A percentile compares a stretch with the other conserved stretches of the same genome.
Evolutionary conservation across 2,113 vertebrate species (phyloP).

Genomic region (Stigmatopora argus): DNA sequence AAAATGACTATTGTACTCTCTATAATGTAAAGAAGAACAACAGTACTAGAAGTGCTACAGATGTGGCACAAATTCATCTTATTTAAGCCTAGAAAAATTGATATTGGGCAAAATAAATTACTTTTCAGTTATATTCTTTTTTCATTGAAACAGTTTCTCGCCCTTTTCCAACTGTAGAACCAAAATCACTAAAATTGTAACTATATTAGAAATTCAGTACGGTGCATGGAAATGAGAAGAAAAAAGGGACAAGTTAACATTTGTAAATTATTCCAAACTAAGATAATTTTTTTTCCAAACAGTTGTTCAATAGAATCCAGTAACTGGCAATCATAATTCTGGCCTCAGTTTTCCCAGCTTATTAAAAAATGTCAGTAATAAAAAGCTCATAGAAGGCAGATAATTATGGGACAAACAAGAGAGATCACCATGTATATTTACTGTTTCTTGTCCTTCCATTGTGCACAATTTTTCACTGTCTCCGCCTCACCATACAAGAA

Average conservation of each 20-base stretch:
- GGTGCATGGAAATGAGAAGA: not conserved
- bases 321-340: not conserved
- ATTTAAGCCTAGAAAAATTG: slow-evolving; percentile 21
- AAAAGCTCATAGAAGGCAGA: slow-evolving; percentile 1
- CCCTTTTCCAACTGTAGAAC: not conserved
- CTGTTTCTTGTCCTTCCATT: slow-evolving; percentile 25
- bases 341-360: not conserved
- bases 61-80: slow-evolving; percentile 29
- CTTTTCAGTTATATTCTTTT: slow-evolving; percentile 12
- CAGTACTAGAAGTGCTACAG: slow-evolving; percentile 33
- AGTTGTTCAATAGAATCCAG: not conserved
- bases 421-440: slow-evolving; percentile 34
- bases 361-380: not conserved
- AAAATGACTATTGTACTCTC: slow-evolving; percentile 18
- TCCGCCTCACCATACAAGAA: slow-evolving; percentile 7
- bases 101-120: slow-evolving; percentile 17
- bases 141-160: slow-evolving; percentile 5
- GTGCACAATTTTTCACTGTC: slow-evolving; percentile 23
- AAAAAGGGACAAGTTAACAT: not conserved
- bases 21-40: slow-evolving; percentile 49
- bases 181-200: not conserved
- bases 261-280: not conserved
- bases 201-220: not conserved
- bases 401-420: slow-evolving; percentile 33
- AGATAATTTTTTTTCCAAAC: too few relatives aligned